Conservation (phyloP, 2,113 vertebrate species). For the Scatophagus argus region DNA sequence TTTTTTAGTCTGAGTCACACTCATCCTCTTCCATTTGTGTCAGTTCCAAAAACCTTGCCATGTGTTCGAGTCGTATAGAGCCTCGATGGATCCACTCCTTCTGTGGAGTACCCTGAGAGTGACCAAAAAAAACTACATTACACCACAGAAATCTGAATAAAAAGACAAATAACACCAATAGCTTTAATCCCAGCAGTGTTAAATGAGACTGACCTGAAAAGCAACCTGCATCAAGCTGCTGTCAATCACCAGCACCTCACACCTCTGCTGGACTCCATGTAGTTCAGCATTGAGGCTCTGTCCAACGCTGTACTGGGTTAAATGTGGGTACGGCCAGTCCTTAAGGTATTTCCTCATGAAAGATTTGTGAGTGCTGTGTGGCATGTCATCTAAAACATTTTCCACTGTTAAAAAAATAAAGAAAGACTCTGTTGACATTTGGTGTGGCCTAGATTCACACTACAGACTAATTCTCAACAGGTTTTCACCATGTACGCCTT, state of each 20-base stretch:
- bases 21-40: background rate
- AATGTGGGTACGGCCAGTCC: conserved; percentile 90
- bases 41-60: conserved; percentile 77
- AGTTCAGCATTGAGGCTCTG: conserved; percentile 89
- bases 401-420: conserved; percentile 79
- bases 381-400: conserved; percentile 88
- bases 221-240: conserved; percentile 91
- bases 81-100: conserved; percentile 95
- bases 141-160: background rate
- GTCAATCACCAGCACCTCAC: conserved; percentile 89
- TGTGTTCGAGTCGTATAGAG: conserved; percentile 91
- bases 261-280: conserved; percentile 89
- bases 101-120: conserved; percentile 85
- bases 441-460: no score
- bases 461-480: no score
- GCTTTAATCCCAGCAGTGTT: background rate
- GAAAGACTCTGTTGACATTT: background rate
- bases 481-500: no score
- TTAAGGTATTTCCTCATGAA: conserved; percentile 91
- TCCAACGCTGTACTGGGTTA: conserved; percentile 88
- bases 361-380: conserved; percentile 85
- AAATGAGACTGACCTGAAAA: conserved; percentile 77
- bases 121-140: background rate
- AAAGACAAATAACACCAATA: background rate
- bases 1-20: conserved; percentile 23